Conservation (phyloP, 1,140 invertebrate genomes). For the Psix sp. region DNA sequence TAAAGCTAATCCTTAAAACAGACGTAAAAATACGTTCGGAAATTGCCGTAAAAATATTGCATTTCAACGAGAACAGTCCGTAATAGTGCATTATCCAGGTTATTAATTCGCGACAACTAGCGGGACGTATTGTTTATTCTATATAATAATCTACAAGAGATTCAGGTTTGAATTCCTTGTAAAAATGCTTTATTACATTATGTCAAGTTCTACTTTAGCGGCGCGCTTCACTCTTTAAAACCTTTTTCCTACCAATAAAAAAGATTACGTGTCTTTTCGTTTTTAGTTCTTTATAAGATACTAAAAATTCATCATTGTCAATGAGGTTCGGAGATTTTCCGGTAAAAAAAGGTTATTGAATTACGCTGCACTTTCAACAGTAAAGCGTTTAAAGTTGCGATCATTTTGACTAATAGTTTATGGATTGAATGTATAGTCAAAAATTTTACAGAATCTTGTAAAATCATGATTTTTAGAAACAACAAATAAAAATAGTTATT, state of each 20-base stretch:
- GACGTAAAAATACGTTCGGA: slow-evolving; percentile 23
- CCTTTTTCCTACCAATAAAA: slow-evolving; percentile 37
- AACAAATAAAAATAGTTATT: no score
- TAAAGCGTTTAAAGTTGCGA: background rate
- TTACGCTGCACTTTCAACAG: slow-evolving; percentile 14
- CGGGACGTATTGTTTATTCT: no score
- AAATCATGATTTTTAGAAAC: no score
- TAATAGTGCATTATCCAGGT: no score
- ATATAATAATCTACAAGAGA: no score
- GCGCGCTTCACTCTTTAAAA: slow-evolving; percentile 32
- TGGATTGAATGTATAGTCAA: background rate
- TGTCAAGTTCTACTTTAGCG: slow-evolving; percentile 41
- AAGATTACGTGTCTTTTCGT: slow-evolving; percentile 34
- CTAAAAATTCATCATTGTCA: slow-evolving; percentile 43
- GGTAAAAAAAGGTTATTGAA: slow-evolving; percentile 28
- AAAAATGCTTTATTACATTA: slow-evolving; percentile 42
- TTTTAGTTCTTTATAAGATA: slow-evolving; percentile 26
- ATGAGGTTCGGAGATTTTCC: slow-evolving; percentile 24
- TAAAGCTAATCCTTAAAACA: slow-evolving; percentile 30
- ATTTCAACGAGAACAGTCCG: slow-evolving; percentile 9
- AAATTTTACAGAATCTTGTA: background rate
- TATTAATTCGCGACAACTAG: no score
- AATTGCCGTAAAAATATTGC: slow-evolving; percentile 33
- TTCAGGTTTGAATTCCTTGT: slow-evolving; percentile 23
- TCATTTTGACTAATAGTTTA: slow-evolving; percentile 5